Evolutionary conservation across 1,140 invertebrate species (phyloP).

Genomic region (Augochlora pura): DNA sequence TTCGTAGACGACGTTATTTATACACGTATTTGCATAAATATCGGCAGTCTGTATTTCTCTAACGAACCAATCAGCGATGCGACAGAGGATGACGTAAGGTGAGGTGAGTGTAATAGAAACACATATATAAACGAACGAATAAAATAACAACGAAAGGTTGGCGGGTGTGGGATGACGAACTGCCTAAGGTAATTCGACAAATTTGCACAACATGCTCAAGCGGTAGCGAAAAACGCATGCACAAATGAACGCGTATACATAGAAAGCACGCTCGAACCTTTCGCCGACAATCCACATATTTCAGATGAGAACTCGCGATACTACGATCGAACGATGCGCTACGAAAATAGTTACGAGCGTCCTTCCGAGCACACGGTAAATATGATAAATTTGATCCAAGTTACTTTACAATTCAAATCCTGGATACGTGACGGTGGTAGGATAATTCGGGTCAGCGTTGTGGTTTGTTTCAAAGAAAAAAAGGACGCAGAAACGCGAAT

Average conservation of each 20-base stretch:
- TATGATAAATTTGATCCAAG: constrained; percentile 20
- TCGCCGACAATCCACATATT: too few species aligned
- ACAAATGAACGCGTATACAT: constrained; percentile 52
- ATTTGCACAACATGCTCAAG: constrained; percentile 60
- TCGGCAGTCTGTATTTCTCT: background rate
- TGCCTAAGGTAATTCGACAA: constrained; percentile 51
- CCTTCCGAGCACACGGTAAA: background rate
- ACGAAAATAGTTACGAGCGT: background rate
- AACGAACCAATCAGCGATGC: background rate
- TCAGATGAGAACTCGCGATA: background rate
- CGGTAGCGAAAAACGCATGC: constrained; percentile 57
- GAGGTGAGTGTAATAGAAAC: background rate
- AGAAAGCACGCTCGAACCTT: constrained; percentile 24
- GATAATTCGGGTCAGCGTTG: constrained; percentile 17
- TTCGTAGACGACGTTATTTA: too few species aligned
- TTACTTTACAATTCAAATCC: constrained; percentile 45
- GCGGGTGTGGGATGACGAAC: constrained; percentile 16
- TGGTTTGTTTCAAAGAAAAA: constrained; percentile 48
- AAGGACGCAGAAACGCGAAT: constrained; percentile 69
- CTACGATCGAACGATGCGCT: too few species aligned
- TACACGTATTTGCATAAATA: background rate
- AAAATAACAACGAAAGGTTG: background rate
- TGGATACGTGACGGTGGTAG: constrained; percentile 15
- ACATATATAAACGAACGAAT: constrained; percentile 9
- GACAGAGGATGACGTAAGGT: background rate